A percentile compares a stretch with the other conserved stretches of the same genome.
These are phyloP conservation scores for Mamestra configurata DNA, from an alignment of 1,140 invertebrate species.

Conservation along the genomic window DNA sequence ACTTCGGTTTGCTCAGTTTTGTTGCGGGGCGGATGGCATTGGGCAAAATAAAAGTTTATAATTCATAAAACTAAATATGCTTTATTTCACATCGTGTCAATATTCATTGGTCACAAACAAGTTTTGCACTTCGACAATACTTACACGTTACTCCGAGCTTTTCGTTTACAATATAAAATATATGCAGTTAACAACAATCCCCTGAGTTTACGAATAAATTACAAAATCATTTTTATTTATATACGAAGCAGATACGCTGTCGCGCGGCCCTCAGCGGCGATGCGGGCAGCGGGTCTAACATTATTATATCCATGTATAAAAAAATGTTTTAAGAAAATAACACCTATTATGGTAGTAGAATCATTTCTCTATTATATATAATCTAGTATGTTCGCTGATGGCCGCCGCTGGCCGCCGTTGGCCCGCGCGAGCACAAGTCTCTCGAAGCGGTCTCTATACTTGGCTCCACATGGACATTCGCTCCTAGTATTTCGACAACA, in stretches of 20 bases:
- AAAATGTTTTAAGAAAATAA: conserved; percentile 31
- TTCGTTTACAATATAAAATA: conserved; percentile 81
- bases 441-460: neutral
- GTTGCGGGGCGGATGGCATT: neutral
- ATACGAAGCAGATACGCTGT: conserved; percentile 57
- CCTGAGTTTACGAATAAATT: conserved; percentile 69
- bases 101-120: conserved; percentile 83
- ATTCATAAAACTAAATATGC: conserved; percentile 85
- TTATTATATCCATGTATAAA: conserved; percentile 11
- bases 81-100: conserved; percentile 86
- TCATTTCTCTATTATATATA: neutral
- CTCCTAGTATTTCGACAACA: conserved; percentile 38
- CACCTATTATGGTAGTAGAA: conserved; percentile 31
- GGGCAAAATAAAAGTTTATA: conserved; percentile 55
- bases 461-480: conserved; percentile 8
- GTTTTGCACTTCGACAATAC: conserved; percentile 77
- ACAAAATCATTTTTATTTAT: conserved; percentile 65
- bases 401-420: neutral
- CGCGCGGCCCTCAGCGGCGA: conserved; percentile 16
- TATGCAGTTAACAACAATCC: conserved; percentile 82
- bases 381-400: neutral
- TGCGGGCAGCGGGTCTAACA: neutral
- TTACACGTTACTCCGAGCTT: conserved; percentile 69
- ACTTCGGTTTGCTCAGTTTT: too few relatives aligned
- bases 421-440: conserved; percentile 4